Conservation (phyloP, 2,888 invertebrate species). For the Anoplius nigerrimus region DNA sequence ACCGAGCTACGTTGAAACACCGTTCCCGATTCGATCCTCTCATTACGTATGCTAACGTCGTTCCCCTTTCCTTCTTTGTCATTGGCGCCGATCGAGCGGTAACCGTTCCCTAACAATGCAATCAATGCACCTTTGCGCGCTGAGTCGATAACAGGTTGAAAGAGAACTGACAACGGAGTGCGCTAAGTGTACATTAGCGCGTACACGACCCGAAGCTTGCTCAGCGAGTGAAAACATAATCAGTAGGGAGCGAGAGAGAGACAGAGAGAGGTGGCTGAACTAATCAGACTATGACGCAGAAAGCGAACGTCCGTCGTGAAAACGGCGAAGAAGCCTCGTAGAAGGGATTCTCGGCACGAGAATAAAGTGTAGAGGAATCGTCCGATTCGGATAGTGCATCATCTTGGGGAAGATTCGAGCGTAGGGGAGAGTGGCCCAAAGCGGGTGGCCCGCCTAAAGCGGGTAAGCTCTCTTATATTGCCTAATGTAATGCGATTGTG, state of each 20-base stretch:
- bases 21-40: too few relatives aligned
- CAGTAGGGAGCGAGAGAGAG: too few relatives aligned
- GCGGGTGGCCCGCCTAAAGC: too few relatives aligned
- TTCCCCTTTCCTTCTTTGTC: too few relatives aligned
- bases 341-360: slow-evolving; percentile 11
- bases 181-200: background rate
- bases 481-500: too few relatives aligned
- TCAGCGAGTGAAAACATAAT: slow-evolving; percentile 6
- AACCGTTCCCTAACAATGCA: slow-evolving; percentile 12
- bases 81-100: too few relatives aligned
- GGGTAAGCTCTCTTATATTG: too few relatives aligned
- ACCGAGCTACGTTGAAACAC: too few relatives aligned
- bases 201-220: background rate
- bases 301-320: slow-evolving; percentile 6
- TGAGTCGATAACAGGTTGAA: slow-evolving; percentile 6
- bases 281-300: slow-evolving; percentile 59
- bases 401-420: background rate
- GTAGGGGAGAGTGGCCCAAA: too few relatives aligned
- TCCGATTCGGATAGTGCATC: slow-evolving; percentile 51
- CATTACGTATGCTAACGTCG: too few relatives aligned
- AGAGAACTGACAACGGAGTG: too few relatives aligned
- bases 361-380: slow-evolving; percentile 5
- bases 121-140: slow-evolving; percentile 32
- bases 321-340: slow-evolving; percentile 9
- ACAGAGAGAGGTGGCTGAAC: slow-evolving; percentile 42